These are phyloP conservation scores for Vireo griseus DNA, from an alignment of 2,797 vertebrate genomes.

Conservation along the genomic window DNA sequence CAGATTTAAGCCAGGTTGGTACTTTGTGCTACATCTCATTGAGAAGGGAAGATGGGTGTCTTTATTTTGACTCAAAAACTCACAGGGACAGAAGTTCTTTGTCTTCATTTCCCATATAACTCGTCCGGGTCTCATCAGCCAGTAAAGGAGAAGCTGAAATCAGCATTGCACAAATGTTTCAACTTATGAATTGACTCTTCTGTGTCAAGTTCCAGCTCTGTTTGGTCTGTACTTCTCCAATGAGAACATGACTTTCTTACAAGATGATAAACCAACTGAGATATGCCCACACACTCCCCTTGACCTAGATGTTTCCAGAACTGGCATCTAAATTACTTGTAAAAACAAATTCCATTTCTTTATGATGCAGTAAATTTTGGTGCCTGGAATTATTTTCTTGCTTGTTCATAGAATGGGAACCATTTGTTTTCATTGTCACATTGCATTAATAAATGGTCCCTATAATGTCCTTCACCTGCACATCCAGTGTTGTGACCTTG, in stretches of 20 bases:
- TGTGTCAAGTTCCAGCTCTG: background rate
- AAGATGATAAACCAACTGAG: background rate
- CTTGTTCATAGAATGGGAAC: background rate
- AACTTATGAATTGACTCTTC: background rate
- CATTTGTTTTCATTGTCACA: background rate
- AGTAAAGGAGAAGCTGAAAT: background rate
- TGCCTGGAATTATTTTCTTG: background rate
- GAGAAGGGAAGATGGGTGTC: background rate
- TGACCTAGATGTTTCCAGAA: background rate
- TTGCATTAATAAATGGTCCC: background rate
- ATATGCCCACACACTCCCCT: accelerated
- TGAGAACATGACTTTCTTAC: background rate
- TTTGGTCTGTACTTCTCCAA: background rate
- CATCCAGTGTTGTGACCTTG: background rate
- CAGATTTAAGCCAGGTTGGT: background rate
- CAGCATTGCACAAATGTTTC: background rate
- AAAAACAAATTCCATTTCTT: background rate
- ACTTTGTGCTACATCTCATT: background rate
- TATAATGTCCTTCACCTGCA: background rate
- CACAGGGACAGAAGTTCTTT: background rate
- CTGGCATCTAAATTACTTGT: background rate
- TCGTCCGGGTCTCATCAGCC: background rate
- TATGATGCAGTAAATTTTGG: background rate
- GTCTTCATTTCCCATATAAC: background rate
- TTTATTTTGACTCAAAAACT: background rate